Percentiles rank a stretch among this genome's conserved stretches.
phyloP scores from a whole-genome alignment of 2,797 vertebrate genomes.

The Hemitrygon akajei region DNA sequence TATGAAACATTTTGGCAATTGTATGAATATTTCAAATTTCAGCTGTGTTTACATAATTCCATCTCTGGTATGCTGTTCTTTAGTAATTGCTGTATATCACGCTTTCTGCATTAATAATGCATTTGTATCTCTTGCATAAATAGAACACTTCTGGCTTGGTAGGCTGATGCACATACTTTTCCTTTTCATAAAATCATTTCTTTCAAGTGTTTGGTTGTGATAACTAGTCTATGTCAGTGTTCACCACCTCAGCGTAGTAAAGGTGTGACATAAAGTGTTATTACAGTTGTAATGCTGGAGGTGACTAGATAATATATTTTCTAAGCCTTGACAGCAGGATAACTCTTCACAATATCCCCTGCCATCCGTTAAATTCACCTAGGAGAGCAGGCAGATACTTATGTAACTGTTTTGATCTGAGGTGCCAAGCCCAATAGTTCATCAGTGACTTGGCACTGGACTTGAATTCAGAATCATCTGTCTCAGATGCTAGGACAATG shows the following conservation, averaged over 20 bases:
- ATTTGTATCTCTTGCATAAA: not conserved
- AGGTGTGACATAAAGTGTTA: no score
- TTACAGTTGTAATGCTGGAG: no score
- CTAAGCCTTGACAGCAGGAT: no score
- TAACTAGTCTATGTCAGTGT: not conserved
- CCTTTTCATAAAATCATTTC: not conserved
- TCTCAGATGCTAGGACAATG: no score
- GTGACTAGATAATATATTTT: no score
- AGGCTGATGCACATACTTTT: not conserved
- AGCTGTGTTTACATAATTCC: not conserved
- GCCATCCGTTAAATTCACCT: no score
- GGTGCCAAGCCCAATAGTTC: no score
- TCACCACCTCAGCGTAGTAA: not conserved
- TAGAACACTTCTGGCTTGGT: not conserved
- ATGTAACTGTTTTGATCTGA: no score
- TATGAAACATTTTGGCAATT: not conserved
- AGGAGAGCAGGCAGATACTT: no score
- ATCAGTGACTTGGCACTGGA: no score
- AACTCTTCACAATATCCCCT: no score
- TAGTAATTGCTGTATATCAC: not conserved
- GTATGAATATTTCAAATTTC: not conserved
- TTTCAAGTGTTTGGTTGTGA: not conserved
- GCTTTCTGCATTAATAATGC: not conserved
- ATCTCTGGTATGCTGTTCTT: not conserved
- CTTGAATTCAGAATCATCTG: no score